Base-by-base conservation (phyloP, 2,888 invertebrate genomes). In the Gymnoscelis rufifasciata region DNA sequence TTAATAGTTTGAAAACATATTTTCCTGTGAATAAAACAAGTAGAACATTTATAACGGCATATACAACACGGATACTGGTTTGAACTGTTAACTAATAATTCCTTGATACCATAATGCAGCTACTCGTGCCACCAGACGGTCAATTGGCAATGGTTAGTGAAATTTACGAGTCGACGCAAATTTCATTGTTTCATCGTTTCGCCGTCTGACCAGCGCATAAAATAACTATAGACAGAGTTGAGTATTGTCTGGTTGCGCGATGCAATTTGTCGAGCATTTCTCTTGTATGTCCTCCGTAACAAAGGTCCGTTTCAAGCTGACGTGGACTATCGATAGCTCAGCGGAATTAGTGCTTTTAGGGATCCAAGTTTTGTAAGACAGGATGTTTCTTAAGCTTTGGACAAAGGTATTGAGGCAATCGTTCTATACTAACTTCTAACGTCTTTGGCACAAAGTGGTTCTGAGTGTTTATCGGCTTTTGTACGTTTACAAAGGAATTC, bases 261-360 rank as follows among this genome's bases (percentile, higher is more conserved):
- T 65, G 78, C 81, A 83, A 86, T 84, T 83, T 82, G 81, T 77
- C 72, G 73, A 64, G 65, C 77, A 75, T 79, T 80, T 80, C 78
- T 78, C 78, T 75, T 68, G 75, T 76, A 70, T 78, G 79, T 73
- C 71, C 70, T 68, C 68, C 68, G 70, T 71, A 72, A 77, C 78
- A 75, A 75, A 76, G 77, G 75, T 69, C 64, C 71, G 73, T 74
- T 72, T 76, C 71, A 63, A 68, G 75, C 78, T 74, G 78, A 82
- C 76, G 70, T 58, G 65, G 66, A 72, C 77, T 77, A 81, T 78
- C 74, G 79, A 76, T 75, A 74, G 72, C 71, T 74, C 68, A 57
- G 64, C 59, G 53, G 71, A 78, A 82, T 82, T 79, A 82, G 75
- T 71, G 72, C 68, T 39, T 36, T 26, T 38, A 36, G 29, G 35